Percentiles rank a stretch among this genome's conserved stretches.
These are phyloP conservation scores for Eumerus sabulonum DNA, from an alignment of 2,888 invertebrate species.

Conservation along the genomic window DNA sequence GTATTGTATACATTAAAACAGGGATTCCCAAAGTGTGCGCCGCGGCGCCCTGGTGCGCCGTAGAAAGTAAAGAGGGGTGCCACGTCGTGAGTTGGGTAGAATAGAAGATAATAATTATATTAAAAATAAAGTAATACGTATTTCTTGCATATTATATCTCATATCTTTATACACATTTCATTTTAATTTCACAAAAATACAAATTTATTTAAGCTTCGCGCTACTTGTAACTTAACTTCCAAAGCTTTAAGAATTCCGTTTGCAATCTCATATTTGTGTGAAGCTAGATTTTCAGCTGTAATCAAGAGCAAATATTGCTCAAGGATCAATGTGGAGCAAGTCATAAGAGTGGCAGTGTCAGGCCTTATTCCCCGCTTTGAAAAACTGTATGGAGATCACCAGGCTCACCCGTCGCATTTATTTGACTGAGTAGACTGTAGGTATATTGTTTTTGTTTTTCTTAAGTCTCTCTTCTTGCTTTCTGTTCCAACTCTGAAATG, in stretches of 20 bases:
- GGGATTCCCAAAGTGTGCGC: conserved; percentile 13
- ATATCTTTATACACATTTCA: conserved; percentile 1
- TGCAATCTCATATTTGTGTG: conserved; percentile 5
- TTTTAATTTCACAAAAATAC: conserved; percentile 1
- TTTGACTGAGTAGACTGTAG: conserved; percentile 22
- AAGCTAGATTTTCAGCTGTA: conserved; percentile 18
- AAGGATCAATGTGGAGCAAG: conserved; percentile 12
- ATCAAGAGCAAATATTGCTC: conserved; percentile 22
- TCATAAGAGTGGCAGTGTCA: conserved; percentile 16
- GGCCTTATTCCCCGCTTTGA: conserved; percentile 21
- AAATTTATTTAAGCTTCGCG: conserved; percentile 6
- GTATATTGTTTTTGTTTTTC: conserved; percentile 20
- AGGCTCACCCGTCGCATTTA: conserved; percentile 29
- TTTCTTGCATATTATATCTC: not conserved
- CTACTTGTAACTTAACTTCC: conserved; percentile 1
- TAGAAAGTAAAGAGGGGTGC: conserved; percentile 11
- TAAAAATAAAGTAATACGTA: too few species aligned
- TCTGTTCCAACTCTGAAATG: conserved; percentile 10
- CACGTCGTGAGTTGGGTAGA: not conserved
- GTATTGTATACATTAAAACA: not conserved
- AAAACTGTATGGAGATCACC: conserved; percentile 24
- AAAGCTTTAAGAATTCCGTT: conserved; percentile 6
- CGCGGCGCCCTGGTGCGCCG: too few species aligned
- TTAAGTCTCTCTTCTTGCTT: conserved; percentile 16
- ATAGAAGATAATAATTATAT: too few species aligned